Conservation (phyloP, 2,797 vertebrate species). For the Cirrhinus mrigala region DNA sequence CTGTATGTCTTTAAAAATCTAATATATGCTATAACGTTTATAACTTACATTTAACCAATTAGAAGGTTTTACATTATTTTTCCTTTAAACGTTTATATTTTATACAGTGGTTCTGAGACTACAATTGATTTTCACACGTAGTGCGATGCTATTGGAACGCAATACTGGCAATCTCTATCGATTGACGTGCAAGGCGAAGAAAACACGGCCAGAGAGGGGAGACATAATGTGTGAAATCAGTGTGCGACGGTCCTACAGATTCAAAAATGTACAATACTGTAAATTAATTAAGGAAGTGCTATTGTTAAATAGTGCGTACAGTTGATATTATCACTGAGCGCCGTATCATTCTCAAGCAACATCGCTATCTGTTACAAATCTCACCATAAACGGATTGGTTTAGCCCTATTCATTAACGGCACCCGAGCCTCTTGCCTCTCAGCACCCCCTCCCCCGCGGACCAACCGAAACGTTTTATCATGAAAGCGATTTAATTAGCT, state of each 20-base stretch:
- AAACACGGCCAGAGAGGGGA: conserved; percentile 36
- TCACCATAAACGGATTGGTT: conserved; percentile 68
- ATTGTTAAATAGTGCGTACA: neutral
- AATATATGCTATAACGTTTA: neutral
- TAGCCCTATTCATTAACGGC: conserved; percentile 53
- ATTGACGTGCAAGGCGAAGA: conserved; percentile 50
- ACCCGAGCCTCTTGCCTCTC: neutral
- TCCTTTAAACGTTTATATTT: neutral
- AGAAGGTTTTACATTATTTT: neutral
- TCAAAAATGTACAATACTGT: neutral
- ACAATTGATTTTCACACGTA: conserved; percentile 62
- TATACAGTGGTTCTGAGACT: conserved; percentile 37
- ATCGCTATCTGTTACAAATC: conserved; percentile 59
- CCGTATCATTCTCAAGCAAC: conserved; percentile 41
- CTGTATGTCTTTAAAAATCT: neutral
- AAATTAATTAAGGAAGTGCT: neutral
- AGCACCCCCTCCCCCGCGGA: conserved; percentile 21
- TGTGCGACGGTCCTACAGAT: neutral
- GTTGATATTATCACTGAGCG: conserved; percentile 54
- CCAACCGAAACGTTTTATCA: conserved; percentile 15
- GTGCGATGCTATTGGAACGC: conserved; percentile 69
- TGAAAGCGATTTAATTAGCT: conserved; percentile 48
- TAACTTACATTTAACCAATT: neutral
- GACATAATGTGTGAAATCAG: neutral
- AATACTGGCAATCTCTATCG: conserved; percentile 47